These are phyloP conservation scores for Actenoides hombroni DNA, from an alignment of 2,113 vertebrate genomes.

Conservation along the genomic window DNA sequence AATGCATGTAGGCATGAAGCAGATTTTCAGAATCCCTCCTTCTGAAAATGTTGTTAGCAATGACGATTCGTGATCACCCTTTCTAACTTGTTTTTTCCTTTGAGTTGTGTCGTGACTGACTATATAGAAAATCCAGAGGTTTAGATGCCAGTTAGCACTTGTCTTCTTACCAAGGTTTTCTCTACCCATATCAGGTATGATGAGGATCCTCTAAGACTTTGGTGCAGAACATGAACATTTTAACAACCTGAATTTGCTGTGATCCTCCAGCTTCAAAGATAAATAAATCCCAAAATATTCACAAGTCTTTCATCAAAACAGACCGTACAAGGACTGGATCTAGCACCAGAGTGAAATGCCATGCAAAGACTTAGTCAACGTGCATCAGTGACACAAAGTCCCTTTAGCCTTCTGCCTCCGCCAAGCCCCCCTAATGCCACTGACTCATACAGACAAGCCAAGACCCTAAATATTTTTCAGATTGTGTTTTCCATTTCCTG, in stretches of 20 bases:
- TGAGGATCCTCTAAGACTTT: neutral
- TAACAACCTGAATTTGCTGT: neutral
- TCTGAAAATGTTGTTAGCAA: neutral
- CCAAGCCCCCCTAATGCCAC: neutral
- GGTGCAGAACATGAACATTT: neutral
- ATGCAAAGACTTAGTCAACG: neutral
- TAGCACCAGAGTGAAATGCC: neutral
- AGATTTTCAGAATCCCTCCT: neutral
- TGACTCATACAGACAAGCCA: neutral
- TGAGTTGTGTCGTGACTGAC: neutral
- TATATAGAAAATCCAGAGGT: neutral
- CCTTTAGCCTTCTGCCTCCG: neutral
- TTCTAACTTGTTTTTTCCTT: neutral
- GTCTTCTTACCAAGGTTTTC: neutral
- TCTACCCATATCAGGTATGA: neutral
- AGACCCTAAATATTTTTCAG: neutral
- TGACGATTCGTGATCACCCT: neutral
- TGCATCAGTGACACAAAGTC: neutral
- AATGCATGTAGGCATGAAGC: neutral
- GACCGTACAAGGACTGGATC: neutral
- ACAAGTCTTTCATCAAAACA: neutral
- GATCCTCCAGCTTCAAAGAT: neutral
- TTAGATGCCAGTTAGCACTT: neutral
- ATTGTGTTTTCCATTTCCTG: fast-evolving
- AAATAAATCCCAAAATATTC: neutral